These are phyloP conservation scores for Agrilus cyanescens DNA, from an alignment of 2,888 invertebrate genomes.

Conservation along the genomic window DNA sequence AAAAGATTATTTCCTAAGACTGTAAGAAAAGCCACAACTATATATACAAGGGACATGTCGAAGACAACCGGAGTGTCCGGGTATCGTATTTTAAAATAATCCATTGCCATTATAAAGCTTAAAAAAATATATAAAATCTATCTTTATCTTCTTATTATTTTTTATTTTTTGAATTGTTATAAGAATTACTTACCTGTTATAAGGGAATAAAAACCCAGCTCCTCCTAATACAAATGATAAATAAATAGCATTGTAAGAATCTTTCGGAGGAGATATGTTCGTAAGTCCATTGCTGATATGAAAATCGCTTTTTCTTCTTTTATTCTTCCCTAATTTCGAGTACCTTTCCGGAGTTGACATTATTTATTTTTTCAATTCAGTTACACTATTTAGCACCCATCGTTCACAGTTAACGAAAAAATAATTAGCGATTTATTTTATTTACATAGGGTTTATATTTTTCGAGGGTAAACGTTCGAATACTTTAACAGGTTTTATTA, in stretches of 20 bases:
- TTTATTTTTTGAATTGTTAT: background rate
- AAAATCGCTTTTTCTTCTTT: constrained; percentile 23
- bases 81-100: constrained; percentile 79
- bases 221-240: constrained; percentile 71
- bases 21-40: constrained; percentile 78
- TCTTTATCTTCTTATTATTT: background rate
- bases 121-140: constrained; percentile 23
- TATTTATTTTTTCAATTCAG: constrained; percentile 1
- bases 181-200: constrained; percentile 64
- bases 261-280: constrained; percentile 55
- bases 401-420: background rate
- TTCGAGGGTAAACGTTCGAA: background rate
- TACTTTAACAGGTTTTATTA: constrained; percentile 1
- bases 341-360: constrained; percentile 22
- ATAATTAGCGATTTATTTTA: background rate
- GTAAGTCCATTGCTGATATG: constrained; percentile 38
- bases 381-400: constrained; percentile 1
- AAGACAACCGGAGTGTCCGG: constrained; percentile 78
- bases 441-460: background rate
- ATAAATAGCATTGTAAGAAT: constrained; percentile 60
- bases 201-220: constrained; percentile 80
- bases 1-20: constrained; percentile 77
- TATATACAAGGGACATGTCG: constrained; percentile 87
- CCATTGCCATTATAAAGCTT: constrained; percentile 88
- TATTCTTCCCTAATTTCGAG: constrained; percentile 28